Evolutionary conservation across 2,888 invertebrate species (phyloP).

Genomic region (Cheilosia vernalis): DNA sequence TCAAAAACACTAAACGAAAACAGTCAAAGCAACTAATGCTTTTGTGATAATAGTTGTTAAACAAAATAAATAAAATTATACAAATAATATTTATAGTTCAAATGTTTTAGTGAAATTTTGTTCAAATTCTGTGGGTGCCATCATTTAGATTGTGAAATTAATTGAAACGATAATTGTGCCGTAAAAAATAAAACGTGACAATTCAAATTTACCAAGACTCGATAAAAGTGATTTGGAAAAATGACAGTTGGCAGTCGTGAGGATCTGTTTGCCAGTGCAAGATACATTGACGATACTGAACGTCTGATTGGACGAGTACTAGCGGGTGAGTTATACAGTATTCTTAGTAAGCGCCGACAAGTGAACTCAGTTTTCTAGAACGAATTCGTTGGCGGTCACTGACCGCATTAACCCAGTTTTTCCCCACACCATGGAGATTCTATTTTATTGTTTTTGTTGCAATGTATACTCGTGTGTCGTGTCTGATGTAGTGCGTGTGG

Average conservation of each 20-base stretch:
- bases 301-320: conserved; percentile 82
- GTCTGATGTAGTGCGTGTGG: conserved; percentile 25
- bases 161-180: conserved; percentile 48
- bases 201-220: conserved; percentile 1
- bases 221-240: conserved; percentile 29
- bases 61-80: conserved; percentile 1
- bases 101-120: conserved; percentile 59
- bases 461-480: not conserved
- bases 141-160: conserved; percentile 9
- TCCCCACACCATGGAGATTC: not conserved
- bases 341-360: conserved; percentile 47
- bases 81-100: conserved; percentile 30
- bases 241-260: conserved; percentile 83
- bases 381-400: conserved; percentile 78
- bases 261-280: conserved; percentile 82
- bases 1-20: conserved; percentile 82
- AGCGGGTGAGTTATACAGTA: conserved; percentile 80
- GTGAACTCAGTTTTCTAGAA: conserved; percentile 43
- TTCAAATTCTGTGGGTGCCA: conserved; percentile 60
- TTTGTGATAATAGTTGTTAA: conserved; percentile 69
- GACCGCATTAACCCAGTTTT: conserved; percentile 80
- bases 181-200: conserved; percentile 2
- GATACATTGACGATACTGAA: conserved; percentile 82
- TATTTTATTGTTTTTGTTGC: too few relatives aligned
- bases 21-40: conserved; percentile 75